Percentiles rank a stretch among this genome's conserved stretches.
phyloP scores from a whole-genome alignment of 2,888 invertebrate species.

The Alentia gelatinosa region DNA sequence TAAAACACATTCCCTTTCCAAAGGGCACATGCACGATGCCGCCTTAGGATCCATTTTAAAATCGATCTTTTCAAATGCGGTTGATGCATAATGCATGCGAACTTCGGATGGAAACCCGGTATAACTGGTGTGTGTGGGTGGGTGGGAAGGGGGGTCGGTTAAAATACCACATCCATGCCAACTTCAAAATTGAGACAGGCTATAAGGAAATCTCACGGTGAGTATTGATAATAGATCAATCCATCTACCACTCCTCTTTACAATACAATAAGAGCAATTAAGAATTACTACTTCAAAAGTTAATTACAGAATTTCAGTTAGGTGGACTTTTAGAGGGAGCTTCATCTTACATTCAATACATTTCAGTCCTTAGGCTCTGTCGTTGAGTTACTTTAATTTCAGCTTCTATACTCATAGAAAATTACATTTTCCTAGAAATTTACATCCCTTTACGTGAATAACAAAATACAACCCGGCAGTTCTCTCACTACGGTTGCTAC shows the following conservation, averaged over 20 bases:
- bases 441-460: no score
- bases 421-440: no score
- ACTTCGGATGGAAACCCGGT: background rate
- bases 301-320: background rate
- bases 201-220: background rate
- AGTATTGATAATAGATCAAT: slow-evolving; percentile 11
- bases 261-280: background rate
- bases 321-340: no score
- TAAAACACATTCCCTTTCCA: no score
- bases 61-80: background rate
- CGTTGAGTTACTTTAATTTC: no score
- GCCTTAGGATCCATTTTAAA: no score
- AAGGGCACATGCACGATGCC: no score
- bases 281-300: background rate
- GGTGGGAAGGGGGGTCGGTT: background rate
- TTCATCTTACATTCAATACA: slow-evolving; percentile 19
- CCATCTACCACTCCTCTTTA: background rate
- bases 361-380: no score
- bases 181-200: background rate
- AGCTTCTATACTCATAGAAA: no score
- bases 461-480: no score
- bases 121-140: no score
- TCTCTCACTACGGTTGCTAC: no score
- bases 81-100: background rate
- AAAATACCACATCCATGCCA: background rate